These are phyloP conservation scores for Pachymerium ferrugineum DNA, from an alignment of 2,888 invertebrate species.

Conservation along the genomic window DNA sequence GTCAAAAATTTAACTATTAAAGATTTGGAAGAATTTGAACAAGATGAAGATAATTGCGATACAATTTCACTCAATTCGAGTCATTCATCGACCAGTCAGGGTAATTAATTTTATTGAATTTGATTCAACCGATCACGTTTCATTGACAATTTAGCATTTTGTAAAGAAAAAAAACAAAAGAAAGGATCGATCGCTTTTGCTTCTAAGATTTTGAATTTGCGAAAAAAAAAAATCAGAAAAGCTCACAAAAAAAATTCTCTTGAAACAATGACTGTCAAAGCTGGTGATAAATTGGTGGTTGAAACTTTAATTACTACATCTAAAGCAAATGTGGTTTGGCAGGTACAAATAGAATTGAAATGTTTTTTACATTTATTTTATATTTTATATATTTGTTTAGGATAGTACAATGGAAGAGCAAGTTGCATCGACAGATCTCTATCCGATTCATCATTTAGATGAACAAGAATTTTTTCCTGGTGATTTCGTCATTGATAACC, in stretches of 20 bases:
- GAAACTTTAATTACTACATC: slow-evolving; percentile 76
- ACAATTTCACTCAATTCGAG: slow-evolving; percentile 47
- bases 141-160: slow-evolving; percentile 5
- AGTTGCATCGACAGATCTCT: slow-evolving; percentile 80
- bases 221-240: slow-evolving; percentile 55
- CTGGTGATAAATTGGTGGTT: slow-evolving; percentile 66
- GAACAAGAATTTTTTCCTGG: slow-evolving; percentile 95
- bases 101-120: background rate
- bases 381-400: slow-evolving; percentile 51
- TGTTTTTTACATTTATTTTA: background rate
- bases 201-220: slow-evolving; percentile 51
- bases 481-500: slow-evolving; percentile 80
- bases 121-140: background rate
- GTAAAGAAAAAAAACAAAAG: slow-evolving; percentile 43
- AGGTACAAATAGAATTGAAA: slow-evolving; percentile 49
- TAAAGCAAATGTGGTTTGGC: slow-evolving; percentile 69
- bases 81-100: slow-evolving; percentile 41
- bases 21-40: slow-evolving; percentile 49
- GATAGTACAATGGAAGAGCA: slow-evolving; percentile 82
- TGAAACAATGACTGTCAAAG: slow-evolving; percentile 48
- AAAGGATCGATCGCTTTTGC: slow-evolving; percentile 50
- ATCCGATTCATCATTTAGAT: slow-evolving; percentile 89
- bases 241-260: slow-evolving; percentile 51
- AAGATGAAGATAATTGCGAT: slow-evolving; percentile 49
- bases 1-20: too few relatives aligned